These are phyloP conservation scores for Hoplodrina ambigua DNA, from an alignment of 2,888 invertebrate species.

Conservation along the genomic window DNA sequence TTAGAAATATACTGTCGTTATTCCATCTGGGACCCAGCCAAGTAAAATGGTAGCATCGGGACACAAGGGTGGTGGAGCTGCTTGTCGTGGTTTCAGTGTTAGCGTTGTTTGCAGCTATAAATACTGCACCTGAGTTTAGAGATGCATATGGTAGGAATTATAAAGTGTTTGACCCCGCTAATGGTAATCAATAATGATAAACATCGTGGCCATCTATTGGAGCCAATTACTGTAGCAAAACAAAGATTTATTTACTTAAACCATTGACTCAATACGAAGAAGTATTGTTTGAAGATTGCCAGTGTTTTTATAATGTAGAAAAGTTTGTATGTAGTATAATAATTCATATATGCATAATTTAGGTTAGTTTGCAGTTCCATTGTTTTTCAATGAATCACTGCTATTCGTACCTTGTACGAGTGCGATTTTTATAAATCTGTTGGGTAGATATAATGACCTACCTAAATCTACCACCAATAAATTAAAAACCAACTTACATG, in stretches of 20 bases:
- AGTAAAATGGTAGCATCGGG: constrained; percentile 92
- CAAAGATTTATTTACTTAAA: no score
- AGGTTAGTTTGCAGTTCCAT: not conserved
- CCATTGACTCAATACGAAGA: no score
- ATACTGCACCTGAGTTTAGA: constrained; percentile 64
- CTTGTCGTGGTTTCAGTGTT: constrained; percentile 48
- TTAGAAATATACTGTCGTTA: constrained; percentile 88
- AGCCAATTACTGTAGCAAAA: no score
- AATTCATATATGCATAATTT: no score
- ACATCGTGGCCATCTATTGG: no score
- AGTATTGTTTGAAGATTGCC: not conserved
- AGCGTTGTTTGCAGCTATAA: constrained; percentile 62
- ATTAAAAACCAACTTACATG: constrained; percentile 48
- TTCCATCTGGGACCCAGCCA: constrained; percentile 92
- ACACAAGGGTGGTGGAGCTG: constrained; percentile 32
- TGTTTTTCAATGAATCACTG: constrained; percentile 6
- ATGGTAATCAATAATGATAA: no score
- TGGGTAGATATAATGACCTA: not conserved
- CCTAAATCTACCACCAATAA: constrained; percentile 1
- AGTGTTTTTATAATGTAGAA: not conserved
- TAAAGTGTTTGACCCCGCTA: no score
- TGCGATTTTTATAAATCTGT: not conserved
- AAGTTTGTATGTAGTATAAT: not conserved
- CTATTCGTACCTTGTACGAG: not conserved
- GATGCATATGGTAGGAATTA: not conserved